phyloP scores from a whole-genome alignment of 2,113 vertebrate genomes.

The Pyxicephalus adspersus region DNA sequence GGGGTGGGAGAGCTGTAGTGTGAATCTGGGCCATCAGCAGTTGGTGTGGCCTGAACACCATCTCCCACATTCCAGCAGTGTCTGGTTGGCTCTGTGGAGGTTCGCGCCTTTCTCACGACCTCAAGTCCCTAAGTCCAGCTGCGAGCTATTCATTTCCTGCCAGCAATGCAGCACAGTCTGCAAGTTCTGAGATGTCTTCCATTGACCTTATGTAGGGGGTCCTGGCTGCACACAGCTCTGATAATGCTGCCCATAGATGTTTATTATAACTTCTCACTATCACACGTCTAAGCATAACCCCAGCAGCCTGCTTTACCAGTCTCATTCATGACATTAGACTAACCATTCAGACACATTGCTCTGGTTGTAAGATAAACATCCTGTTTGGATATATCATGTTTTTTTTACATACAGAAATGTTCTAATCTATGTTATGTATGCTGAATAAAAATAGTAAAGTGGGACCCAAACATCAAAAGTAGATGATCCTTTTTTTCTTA shows the following conservation, averaged over 20 bases:
- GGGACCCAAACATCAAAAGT: too few relatives aligned
- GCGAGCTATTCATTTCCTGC: conserved; percentile 99
- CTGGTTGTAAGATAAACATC: too few relatives aligned
- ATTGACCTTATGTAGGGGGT: conserved; percentile 77
- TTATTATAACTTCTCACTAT: conserved; percentile 1
- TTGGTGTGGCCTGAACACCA: conserved; percentile 88
- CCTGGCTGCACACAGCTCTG: conserved; percentile 7
- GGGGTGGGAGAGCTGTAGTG: background rate
- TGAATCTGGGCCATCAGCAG: conserved; percentile 58
- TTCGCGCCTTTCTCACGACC: conserved; percentile 97
- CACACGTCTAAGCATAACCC: background rate
- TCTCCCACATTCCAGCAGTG: conserved; percentile 82
- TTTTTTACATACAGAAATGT: too few relatives aligned
- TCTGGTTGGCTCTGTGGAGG: conserved; percentile 91
- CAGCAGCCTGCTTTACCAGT: background rate
- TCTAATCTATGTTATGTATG: too few relatives aligned
- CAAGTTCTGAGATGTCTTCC: conserved; percentile 56
- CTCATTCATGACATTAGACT: too few relatives aligned
- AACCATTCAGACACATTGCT: too few relatives aligned
- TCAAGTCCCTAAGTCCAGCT: conserved; percentile 97
- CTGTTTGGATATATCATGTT: too few relatives aligned
- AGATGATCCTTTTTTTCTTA: too few relatives aligned
- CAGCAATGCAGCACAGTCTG: conserved; percentile 78
- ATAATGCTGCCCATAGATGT: background rate
- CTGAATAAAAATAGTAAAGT: too few relatives aligned